Conservation (phyloP, 2,113 vertebrate genomes). For the Argyrosomus japonicus region DNA sequence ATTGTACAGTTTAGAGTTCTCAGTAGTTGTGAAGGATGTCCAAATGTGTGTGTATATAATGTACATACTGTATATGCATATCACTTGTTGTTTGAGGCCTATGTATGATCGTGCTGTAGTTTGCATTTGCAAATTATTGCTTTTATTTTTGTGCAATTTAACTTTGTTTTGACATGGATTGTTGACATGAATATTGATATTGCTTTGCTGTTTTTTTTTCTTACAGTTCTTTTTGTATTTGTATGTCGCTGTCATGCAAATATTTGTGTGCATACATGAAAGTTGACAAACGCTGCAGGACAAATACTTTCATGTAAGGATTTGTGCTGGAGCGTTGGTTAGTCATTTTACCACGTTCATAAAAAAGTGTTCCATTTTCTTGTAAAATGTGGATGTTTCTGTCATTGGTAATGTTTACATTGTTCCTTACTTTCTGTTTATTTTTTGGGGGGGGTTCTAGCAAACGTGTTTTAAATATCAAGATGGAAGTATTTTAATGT, state of each 20-base stretch:
- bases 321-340: conserved; percentile 38
- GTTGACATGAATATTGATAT: conserved; percentile 54
- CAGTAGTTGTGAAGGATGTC: conserved; percentile 80
- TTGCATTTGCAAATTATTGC: conserved; percentile 64
- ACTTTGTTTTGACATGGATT: conserved; percentile 59
- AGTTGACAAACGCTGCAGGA: conserved; percentile 23
- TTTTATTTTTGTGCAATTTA: conserved; percentile 74
- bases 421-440: conserved; percentile 20
- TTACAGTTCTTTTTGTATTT: conserved; percentile 31
- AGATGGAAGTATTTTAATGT: conserved; percentile 34
- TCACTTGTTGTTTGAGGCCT: conserved; percentile 55
- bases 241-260: conserved; percentile 33
- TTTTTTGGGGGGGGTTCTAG: not conserved
- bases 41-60: conserved; percentile 65
- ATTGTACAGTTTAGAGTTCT: conserved; percentile 84
- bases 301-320: conserved; percentile 23
- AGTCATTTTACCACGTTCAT: conserved; percentile 10
- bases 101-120: conserved; percentile 71
- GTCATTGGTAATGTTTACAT: conserved; percentile 63
- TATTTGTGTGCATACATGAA: conserved; percentile 22
- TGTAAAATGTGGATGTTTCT: conserved; percentile 44
- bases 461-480: conserved; percentile 23
- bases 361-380: conserved; percentile 47
- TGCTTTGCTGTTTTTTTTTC: conserved; percentile 31
- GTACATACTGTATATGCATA: conserved; percentile 77